phyloP scores from a whole-genome alignment of 2,797 vertebrate genomes.

The Scleropages formosus region DNA sequence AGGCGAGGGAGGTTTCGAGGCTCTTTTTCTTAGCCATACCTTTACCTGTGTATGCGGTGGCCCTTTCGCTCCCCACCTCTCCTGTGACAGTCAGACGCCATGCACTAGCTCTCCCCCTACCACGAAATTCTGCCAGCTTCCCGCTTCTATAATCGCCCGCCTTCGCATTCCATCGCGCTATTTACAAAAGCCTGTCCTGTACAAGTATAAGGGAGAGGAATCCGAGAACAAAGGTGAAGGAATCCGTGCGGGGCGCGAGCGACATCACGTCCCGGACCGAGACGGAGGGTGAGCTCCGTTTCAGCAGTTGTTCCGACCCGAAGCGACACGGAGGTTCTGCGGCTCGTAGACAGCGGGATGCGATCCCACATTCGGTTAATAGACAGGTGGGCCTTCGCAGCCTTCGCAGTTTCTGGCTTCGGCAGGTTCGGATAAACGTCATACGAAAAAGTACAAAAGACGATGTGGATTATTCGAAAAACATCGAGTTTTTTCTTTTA shows the following conservation, averaged over 20 bases:
- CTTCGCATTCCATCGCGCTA: slow-evolving; percentile 66
- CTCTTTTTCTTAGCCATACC: slow-evolving; percentile 44
- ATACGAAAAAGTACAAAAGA: not conserved
- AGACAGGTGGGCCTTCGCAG: not conserved
- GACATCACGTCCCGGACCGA: slow-evolving; percentile 32
- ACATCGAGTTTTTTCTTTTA: not conserved
- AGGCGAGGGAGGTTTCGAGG: slow-evolving; percentile 44
- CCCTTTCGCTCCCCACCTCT: slow-evolving; percentile 36
- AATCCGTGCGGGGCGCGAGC: slow-evolving; percentile 47
- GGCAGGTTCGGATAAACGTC: not conserved
- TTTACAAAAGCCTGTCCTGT: slow-evolving; percentile 57
- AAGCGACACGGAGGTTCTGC: not conserved
- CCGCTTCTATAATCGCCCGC: slow-evolving; percentile 63
- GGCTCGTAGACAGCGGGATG: not conserved
- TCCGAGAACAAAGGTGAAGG: slow-evolving; percentile 56
- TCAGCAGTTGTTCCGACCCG: not conserved
- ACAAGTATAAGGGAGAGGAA: slow-evolving; percentile 53
- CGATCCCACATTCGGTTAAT: too few relatives aligned
- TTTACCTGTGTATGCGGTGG: slow-evolving; percentile 51
- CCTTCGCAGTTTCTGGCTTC: not conserved
- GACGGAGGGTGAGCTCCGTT: not conserved
- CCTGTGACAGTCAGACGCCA: slow-evolving; percentile 55
- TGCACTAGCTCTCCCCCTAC: slow-evolving; percentile 55
- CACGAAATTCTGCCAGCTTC: slow-evolving; percentile 64
- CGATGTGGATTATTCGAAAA: too few relatives aligned